Base-by-base conservation (phyloP, 1,140 invertebrate species). In the Drosophila sturtevanti region DNA sequence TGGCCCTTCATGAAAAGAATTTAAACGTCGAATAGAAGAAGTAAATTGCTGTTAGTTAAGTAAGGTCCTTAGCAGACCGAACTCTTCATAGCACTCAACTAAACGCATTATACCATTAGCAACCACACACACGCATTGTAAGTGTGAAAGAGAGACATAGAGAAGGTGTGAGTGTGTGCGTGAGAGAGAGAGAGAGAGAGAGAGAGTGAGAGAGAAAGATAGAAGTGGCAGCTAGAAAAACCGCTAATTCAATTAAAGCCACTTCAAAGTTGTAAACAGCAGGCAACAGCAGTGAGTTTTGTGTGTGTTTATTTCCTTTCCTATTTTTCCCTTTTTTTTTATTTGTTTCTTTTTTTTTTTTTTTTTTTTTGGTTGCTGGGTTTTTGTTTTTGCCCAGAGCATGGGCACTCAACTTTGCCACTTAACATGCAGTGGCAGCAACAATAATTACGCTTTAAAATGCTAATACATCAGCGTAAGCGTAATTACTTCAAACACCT, bases 401-500 rank as follows among this genome's bases (percentile, higher is more conserved):
- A 62, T 66, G 21, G 61, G 58, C 52, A 58, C 38, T 68, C 37
- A 64, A 56, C 65, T 58, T 54, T 51, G 60, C 44, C 72, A 81
- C 77, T 84, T 63, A 54, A 64, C 66, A 68, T 66, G 64, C 74
- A 75, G 56, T 59, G 70, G 44, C 71, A 77, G 55, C 70, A 77
- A 38, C 69, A 80, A 84, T 85, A 85, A 80, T 70, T 74, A 80
- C 77, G 63, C 77, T 74, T 77, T 71, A 79, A 89, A 87, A 89
- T 89, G 84, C 79, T 77, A 89, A 89, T 82, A 87, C 82, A 79
- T 82, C 79, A 78, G 73, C 65, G 74, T 66, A 80, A 73, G 82
- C 66, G 82, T 84, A 87, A 87, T 87, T 89, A 89, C 79, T 87
- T 84, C 79, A 87, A 87, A 89, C 79, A 87, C 79, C 82, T 87